Base-by-base conservation (phyloP, 2,797 vertebrate species). In the Sebastiscus albofasciatus region DNA sequence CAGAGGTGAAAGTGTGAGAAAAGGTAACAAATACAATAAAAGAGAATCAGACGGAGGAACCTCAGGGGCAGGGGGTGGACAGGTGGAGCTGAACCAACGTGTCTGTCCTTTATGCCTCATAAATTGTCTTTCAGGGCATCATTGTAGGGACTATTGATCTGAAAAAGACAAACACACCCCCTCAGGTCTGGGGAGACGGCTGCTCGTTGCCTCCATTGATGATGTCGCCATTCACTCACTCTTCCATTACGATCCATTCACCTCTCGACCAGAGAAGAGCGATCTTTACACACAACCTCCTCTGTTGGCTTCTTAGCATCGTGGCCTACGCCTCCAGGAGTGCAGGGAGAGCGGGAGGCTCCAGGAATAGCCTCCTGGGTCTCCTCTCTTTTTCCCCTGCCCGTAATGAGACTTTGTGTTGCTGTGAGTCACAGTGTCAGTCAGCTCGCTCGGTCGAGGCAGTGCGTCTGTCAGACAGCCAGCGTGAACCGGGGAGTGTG, bases 51-150 rank as follows among this genome's bases (percentile, higher is more conserved):
- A 69, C 14, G 18, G 71, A 64, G 33, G 34, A 56, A 79, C 79
- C 31, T 80, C 71, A 46, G 65, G 67, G 74, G 59, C 26, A 56
- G 24, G 33, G 61, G 64, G 60, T 71, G 81, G 73, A 49, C 59
- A 67, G 26, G 42, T 84, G 75, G 80, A 87, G 67, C 61, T 59
- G 79, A 87, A 82, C 76, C 82, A 84, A 68, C 59, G 62, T 60
- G 72, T 79, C 59, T 77, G 90, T 94, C 93, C 92, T 94, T 94
- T 92, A 92, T 90, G 90, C 87, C 86, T 95, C 92, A 94, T 93
- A 90, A 94, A 92, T 90, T 80, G 84, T 86, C 91, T 94, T 93
- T 93, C 84, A 83, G 87, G 85, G 85, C 89, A 77, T 92, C 85
- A 77, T 81, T 75, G 79, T 85, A 76, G 75, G 71, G 74, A 72